These are phyloP conservation scores for Pterostichus madidus DNA, from an alignment of 2,888 invertebrate genomes.

Conservation along the genomic window DNA sequence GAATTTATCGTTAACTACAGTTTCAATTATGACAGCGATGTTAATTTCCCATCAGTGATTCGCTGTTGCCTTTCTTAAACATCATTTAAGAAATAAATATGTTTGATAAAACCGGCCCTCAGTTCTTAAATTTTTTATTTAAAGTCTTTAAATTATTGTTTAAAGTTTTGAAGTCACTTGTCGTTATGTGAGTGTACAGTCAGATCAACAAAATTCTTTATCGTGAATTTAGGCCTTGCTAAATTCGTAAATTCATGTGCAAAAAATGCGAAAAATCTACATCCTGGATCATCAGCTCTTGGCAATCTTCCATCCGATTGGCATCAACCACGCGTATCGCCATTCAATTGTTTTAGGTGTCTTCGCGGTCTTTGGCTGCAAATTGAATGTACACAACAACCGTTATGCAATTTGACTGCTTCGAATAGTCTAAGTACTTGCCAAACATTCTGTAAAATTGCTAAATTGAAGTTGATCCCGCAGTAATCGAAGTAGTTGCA, in stretches of 20 bases:
- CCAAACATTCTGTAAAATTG: conserved; percentile 2
- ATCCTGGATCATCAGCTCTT: conserved; percentile 22
- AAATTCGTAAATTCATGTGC: neutral
- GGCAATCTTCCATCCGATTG: conserved; percentile 7
- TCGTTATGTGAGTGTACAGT: too few species aligned
- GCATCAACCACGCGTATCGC: conserved; percentile 28
- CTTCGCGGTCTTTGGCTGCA: conserved; percentile 9
- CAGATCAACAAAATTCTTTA: too few species aligned
- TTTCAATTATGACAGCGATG: too few species aligned
- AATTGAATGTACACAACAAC: conserved; percentile 16
- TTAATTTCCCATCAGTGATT: too few species aligned
- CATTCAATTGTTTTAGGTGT: conserved; percentile 42
- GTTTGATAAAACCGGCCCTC: too few species aligned
- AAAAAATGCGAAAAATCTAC: neutral
- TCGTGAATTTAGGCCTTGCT: neutral
- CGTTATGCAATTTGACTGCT: conserved; percentile 6
- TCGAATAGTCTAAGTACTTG: neutral
- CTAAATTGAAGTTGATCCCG: conserved; percentile 20
- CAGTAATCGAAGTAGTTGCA: conserved; percentile 3
- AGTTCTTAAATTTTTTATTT: too few species aligned
- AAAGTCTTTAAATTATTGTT: too few species aligned
- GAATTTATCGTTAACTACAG: too few species aligned
- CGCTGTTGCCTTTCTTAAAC: too few species aligned
- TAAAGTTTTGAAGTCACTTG: too few species aligned
- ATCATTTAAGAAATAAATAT: too few species aligned